Percentiles rank a stretch among this genome's conserved stretches.
Evolutionary conservation across 2,888 invertebrate genomes (phyloP).

Genomic region (Eudasyphora cyanicolor): DNA sequence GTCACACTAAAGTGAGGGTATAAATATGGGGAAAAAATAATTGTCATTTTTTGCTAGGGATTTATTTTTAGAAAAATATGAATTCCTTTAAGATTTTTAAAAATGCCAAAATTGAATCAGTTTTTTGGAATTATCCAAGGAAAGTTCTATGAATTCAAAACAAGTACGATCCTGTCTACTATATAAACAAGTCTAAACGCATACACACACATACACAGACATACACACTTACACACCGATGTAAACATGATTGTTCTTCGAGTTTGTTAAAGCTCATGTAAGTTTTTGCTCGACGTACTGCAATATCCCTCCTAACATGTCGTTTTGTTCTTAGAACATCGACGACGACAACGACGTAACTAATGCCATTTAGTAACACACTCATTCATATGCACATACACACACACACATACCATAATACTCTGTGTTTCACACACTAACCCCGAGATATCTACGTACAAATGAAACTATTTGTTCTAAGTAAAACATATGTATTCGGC

Average conservation of each 20-base stretch:
- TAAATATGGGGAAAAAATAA: no score
- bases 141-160: no score
- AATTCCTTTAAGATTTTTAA: no score
- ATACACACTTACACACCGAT: conserved; percentile 8
- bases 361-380: background rate
- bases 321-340: conserved; percentile 29
- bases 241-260: conserved; percentile 27
- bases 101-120: no score
- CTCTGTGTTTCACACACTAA: background rate
- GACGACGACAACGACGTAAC: conserved; percentile 25
- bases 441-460: background rate
- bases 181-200: conserved; percentile 41
- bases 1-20: no score
- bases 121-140: no score
- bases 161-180: no score
- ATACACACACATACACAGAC: background rate
- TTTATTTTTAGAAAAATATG: no score
- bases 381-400: background rate
- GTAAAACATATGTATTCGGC: background rate
- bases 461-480: conserved; percentile 13
- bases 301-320: conserved; percentile 28
- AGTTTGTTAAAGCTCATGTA: conserved; percentile 12
- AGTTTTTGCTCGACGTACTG: conserved; percentile 1
- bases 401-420: background rate
- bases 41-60: no score